Evolutionary conservation across 2,888 invertebrate species (phyloP).

Genomic region (Pseudanteris insignis): DNA sequence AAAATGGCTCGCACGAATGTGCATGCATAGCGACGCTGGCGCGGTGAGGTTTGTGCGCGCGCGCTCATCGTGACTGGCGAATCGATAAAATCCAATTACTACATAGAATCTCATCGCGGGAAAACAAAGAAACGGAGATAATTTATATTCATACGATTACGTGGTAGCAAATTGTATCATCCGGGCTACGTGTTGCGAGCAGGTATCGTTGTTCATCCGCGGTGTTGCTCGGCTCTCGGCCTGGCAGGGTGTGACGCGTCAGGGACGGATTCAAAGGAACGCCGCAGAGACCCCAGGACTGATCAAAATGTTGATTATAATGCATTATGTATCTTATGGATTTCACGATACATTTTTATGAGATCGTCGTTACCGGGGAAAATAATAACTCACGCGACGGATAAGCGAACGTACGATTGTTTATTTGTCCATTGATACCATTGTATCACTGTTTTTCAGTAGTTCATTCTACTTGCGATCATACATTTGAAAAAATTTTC

Average conservation of each 20-base stretch:
- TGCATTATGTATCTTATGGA: slow-evolving; percentile 25
- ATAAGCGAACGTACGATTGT: too few relatives aligned
- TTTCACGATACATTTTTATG: slow-evolving; percentile 9
- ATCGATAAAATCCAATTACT: slow-evolving; percentile 44
- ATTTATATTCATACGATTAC: slow-evolving; percentile 44
- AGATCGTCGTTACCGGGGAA: too few relatives aligned
- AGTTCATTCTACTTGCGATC: too few relatives aligned
- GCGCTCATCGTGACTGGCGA: slow-evolving; percentile 23
- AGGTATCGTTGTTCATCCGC: slow-evolving; percentile 43
- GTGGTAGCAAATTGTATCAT: slow-evolving; percentile 39
- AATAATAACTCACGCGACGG: too few relatives aligned
- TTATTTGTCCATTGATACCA: too few relatives aligned
- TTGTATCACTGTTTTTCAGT: too few relatives aligned
- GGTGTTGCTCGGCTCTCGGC: slow-evolving; percentile 9
- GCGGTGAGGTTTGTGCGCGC: slow-evolving; percentile 20
- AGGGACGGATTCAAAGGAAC: slow-evolving; percentile 22
- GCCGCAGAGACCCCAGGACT: slow-evolving; percentile 3
- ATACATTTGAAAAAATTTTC: too few relatives aligned
- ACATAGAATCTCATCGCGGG: slow-evolving; percentile 28
- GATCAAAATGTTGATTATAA: slow-evolving; percentile 28
- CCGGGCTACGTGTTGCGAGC: slow-evolving; percentile 35
- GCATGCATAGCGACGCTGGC: slow-evolving; percentile 4
- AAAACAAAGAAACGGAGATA: slow-evolving; percentile 40
- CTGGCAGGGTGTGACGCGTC: slow-evolving; percentile 1
- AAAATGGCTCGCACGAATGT: slow-evolving; percentile 28